Percentiles rank a stretch among this genome's conserved stretches.
phyloP scores from a whole-genome alignment of 1,140 invertebrate genomes.

The Grapholita molesta region DNA sequence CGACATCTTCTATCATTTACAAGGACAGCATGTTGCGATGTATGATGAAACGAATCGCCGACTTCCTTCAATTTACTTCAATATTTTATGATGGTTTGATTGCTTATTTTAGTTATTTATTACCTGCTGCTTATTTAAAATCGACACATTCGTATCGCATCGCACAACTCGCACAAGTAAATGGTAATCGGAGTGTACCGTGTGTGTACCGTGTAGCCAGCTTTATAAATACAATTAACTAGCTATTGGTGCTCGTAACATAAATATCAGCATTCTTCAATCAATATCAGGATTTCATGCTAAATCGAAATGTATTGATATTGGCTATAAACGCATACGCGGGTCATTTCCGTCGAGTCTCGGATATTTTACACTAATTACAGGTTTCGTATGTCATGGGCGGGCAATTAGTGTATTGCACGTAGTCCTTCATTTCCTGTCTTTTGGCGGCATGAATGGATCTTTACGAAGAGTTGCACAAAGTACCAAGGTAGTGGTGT shows the following conservation, averaged over 20 bases:
- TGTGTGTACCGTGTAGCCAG: too few species aligned
- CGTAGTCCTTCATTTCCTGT: constrained; percentile 69
- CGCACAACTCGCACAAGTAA: too few species aligned
- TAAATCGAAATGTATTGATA: neutral
- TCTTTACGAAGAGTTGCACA: constrained; percentile 46
- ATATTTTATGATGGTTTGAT: neutral
- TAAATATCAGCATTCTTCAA: too few species aligned
- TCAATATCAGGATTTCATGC: too few species aligned
- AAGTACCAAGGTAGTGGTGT: constrained; percentile 58
- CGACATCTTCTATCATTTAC: constrained; percentile 23
- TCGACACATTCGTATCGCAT: too few species aligned
- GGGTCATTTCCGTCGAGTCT: constrained; percentile 47
- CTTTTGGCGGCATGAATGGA: constrained; percentile 53
- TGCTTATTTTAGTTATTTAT: neutral
- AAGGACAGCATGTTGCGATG: constrained; percentile 17
- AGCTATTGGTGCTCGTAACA: too few species aligned
- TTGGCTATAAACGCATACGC: neutral
- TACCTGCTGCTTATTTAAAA: neutral
- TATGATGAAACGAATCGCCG: constrained; percentile 24
- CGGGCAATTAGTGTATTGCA: constrained; percentile 70
- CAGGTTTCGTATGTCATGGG: constrained; percentile 67
- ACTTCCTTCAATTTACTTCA: constrained; percentile 10
- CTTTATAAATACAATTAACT: too few species aligned
- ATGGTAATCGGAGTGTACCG: too few species aligned
- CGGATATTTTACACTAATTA: constrained; percentile 71